Base-by-base conservation (phyloP, 2,888 invertebrate genomes). In the Oxycera nigricornis region DNA sequence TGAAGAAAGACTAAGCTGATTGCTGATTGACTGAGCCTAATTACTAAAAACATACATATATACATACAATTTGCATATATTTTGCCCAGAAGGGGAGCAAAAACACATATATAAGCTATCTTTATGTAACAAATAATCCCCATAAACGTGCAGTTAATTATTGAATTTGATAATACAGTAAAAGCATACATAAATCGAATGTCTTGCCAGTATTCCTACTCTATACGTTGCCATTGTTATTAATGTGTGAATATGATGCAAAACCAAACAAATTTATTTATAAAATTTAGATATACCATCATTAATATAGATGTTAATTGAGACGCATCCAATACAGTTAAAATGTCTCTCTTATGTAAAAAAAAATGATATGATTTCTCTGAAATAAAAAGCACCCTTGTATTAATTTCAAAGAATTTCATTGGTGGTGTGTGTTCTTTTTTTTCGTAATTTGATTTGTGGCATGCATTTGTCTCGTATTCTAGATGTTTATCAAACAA, bases 21-120 rank as follows among this genome's bases (percentile, higher is more conserved):
- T 39, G 65, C 65, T 65, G 65, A 65, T 65, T 65, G 65, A 65
- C 65, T 65, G 65, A 65, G 41, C 35, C 22, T 30, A 28, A 28
- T 6, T 57, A 57, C 17, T 28, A 59, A 26, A 39, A 39, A 59
- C 59, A 59, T 59, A n/a, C n/a, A n/a, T n/a, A n/a, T n/a, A 46
- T 46, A 17, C 46, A 14, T 46, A 46, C 14, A 46, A n/a, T 46
- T 17, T 11, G 14, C 46, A 14, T 61, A 28, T 59, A 31, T 46
- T 46, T 46, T 46, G 6, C 17, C 46, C 31, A 30, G 30, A 17
- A 31, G 17, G 17, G 3, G n/a, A 28, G 9, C 4, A 11, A 61
- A 61, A 31, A 46, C 3, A 46, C 17, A 35, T 46, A 17, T 14
- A 14, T 46, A 2, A 46, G 17, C 17, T 46, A 14, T 46, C 3